phyloP scores from a whole-genome alignment of 2,113 vertebrate genomes.

The Eublepharis macularius region DNA sequence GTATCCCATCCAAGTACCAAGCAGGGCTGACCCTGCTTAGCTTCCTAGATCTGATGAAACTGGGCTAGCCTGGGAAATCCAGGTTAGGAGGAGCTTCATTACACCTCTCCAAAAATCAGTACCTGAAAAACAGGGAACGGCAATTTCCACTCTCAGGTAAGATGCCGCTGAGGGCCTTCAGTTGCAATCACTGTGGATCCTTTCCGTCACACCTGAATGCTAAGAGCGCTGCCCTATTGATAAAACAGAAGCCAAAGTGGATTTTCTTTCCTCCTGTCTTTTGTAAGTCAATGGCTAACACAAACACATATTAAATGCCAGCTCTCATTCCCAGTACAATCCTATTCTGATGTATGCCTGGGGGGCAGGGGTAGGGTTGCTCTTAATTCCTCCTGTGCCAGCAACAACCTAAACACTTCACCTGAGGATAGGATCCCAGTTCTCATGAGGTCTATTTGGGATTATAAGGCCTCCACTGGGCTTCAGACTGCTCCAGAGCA shows the following conservation, averaged over 20 bases:
- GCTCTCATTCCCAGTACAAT: neutral
- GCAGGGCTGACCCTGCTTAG: no score
- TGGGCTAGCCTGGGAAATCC: no score
- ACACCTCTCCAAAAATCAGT: neutral
- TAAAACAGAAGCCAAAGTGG: neutral
- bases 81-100: no score
- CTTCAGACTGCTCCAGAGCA: neutral
- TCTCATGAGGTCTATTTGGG: no score
- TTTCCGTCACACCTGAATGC: neutral
- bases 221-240: no score
- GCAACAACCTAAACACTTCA: no score
- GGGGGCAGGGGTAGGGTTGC: no score
- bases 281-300: neutral
- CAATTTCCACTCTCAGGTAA: neutral
- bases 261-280: neutral
- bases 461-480: neutral
- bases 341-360: neutral
- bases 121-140: neutral
- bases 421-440: no score
- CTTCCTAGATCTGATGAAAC: no score
- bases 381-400: no score
- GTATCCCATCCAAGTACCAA: no score
- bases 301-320: neutral
- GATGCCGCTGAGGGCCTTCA: neutral
- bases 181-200: no score